Evolutionary conservation across 2,797 vertebrate species (phyloP).

Genomic region (Rhinophrynus dorsalis): DNA sequence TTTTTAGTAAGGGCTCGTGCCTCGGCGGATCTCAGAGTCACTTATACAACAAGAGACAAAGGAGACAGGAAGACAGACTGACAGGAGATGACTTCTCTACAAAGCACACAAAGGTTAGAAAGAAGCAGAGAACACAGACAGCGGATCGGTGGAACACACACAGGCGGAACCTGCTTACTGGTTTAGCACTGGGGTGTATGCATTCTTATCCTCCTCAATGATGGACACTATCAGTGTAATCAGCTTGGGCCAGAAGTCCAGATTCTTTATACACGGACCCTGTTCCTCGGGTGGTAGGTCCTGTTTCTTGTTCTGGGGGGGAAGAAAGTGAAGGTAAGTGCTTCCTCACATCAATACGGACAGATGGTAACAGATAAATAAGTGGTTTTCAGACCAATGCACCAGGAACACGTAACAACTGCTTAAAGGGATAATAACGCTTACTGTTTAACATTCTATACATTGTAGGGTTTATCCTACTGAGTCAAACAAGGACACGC

Average conservation of each 20-base stretch:
- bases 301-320: slow-evolving; percentile 76
- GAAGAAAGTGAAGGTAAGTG: neutral
- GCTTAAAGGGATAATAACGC: too few relatives aligned
- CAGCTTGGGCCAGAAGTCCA: slow-evolving; percentile 98
- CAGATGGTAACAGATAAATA: neutral
- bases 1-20: slow-evolving; percentile 3
- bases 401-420: too few relatives aligned
- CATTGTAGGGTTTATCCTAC: too few relatives aligned
- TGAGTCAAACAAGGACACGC: too few relatives aligned
- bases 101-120: slow-evolving; percentile 65
- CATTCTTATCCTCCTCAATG: slow-evolving; percentile 96
- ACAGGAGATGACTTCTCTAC: slow-evolving; percentile 62
- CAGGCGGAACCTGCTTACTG: slow-evolving; percentile 78
- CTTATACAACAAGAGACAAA: slow-evolving; percentile 73
- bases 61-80: slow-evolving; percentile 68
- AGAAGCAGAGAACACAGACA: slow-evolving; percentile 60
- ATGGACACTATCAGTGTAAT: slow-evolving; percentile 98
- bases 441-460: too few relatives aligned
- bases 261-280: slow-evolving; percentile 91
- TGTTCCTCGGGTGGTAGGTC: slow-evolving; percentile 89
- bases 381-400: neutral
- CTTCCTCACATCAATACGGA: neutral
- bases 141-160: neutral
- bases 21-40: slow-evolving; percentile 49
- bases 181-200: slow-evolving; percentile 92